Conservation (phyloP, 2,113 vertebrate species). For the Thermophis baileyi region DNA sequence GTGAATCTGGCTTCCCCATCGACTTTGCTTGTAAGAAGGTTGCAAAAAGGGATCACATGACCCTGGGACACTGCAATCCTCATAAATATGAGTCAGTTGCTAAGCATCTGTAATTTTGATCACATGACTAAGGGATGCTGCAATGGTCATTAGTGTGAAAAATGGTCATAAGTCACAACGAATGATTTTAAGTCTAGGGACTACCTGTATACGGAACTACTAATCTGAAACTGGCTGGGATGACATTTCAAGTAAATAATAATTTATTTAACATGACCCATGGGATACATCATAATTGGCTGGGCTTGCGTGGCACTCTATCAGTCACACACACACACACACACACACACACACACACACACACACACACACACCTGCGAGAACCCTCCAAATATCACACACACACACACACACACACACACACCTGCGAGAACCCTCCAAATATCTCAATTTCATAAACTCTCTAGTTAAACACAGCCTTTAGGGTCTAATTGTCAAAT, state of each 20-base stretch:
- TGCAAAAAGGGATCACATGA: neutral
- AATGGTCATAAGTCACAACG: no score
- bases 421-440: neutral
- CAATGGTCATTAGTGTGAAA: no score
- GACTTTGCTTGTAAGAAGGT: neutral
- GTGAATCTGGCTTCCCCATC: neutral
- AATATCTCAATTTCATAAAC: neutral
- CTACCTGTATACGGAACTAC: neutral
- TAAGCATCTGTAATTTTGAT: no score
- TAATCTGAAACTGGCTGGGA: neutral
- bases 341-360: no score
- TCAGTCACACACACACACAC: no score
- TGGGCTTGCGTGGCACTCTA: neutral
- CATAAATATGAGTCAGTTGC: neutral
- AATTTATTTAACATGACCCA: neutral
- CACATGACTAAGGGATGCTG: no score
- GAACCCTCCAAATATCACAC: neutral
- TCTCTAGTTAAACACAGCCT: neutral
- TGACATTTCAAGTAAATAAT: neutral
- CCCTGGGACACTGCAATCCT: neutral
- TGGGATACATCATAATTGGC: neutral
- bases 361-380: no score
- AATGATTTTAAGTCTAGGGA: no score
- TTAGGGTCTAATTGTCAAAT: neutral
- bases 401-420: no score